Base-by-base conservation (phyloP, 1,140 invertebrate species). In the Steinernema khuongi region DNA sequence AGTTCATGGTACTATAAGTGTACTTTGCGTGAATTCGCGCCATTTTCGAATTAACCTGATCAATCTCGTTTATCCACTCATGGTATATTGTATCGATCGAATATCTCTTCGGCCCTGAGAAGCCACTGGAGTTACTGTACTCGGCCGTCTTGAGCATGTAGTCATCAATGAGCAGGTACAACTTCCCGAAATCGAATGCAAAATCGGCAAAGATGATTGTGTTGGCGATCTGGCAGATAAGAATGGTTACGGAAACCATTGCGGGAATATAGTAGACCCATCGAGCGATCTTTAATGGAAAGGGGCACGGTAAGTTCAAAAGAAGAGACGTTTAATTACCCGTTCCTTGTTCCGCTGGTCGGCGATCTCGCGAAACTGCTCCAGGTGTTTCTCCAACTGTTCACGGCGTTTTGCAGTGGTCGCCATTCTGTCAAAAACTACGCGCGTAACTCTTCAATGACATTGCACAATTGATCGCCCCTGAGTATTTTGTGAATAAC, bases 191-290 rank as follows among this genome's bases (percentile, higher is more conserved):
- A 72, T 81, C 83, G 67, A 80, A 81, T 7, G 80, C 80, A 60
- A 81, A 81, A 4, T 71, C 43, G 0, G 67, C 74, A 75, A 81
- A 81, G 2, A 81, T 83, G 22, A 83, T 68, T 60, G 81, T 81
- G 32, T 81, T 81, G n/a, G 76, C 79, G 4, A 83, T 67, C 68
- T 81, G 80, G 67, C 80, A 81, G 19, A 81, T 83, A 1, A 81
- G 41, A 30, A 81, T 73, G 14, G 81, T 77, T 29, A 79, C 44
- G 14, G 80, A 81, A n/a, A 81, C 70, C 67, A 81, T 74, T 2
- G 80, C 80, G 17, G 80, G 80, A 28, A 81, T 68, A 60, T 81
- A 44, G 68, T 75, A 80, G 14, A 72, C 32, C 80, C 80, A 81
- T 81, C 73, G 41, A 17, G 73, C 44, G 31, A 83, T 83, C 80